Evolutionary conservation across 2,113 vertebrate genomes (phyloP), one percentile per base, ranked within the genome.

Genomic region (Pandion haliaetus): DNA sequence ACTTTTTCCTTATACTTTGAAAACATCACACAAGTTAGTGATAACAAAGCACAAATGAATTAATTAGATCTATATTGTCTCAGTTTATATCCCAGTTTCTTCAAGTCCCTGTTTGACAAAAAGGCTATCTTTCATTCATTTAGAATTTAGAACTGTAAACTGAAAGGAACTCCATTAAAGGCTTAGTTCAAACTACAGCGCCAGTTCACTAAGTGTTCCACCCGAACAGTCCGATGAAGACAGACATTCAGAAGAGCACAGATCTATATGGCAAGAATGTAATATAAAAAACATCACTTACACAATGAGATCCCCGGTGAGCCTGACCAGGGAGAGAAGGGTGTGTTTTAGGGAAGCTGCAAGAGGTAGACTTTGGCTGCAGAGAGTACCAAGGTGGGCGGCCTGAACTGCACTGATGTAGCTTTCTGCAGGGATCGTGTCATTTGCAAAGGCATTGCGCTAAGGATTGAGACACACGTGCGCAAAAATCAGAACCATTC

Each of bases 331-430:
- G 10, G 99, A 99, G 40, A 99, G 99, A 21, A 99, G 98, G 58
- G 99, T 99, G 90, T 99, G 99, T 82, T 99, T 99, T 7, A 99
- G 97, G 52, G 99, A 99, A 26, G 99, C 99, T 23, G 99, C 99
- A 73, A 99, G 98, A 42, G 99, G 98, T 82, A 99, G 98, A 20
- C 98, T 99, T 93, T 99, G 99, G 97, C 98, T 99, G 97, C 99
- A 99, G 24, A 99, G 98, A 8, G 99, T 99, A 19, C 99, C 99
- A 12, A 99, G 96, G 96, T 99, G 99, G 54, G 99, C 99, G 0
- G 99, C 99, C 98, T 99, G 99, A 65, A 99, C 99, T 3, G 99
- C 99, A 7, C 99, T 99, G 97, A 99, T 99, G 97, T 99, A 99
- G 98, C 99, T 99, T 93, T 99, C 99, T 0, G 99, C 99, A 2